These are phyloP conservation scores for Ctenochaetus hawaiiensis DNA, from an alignment of 2,797 vertebrate genomes.

Conservation along the genomic window DNA sequence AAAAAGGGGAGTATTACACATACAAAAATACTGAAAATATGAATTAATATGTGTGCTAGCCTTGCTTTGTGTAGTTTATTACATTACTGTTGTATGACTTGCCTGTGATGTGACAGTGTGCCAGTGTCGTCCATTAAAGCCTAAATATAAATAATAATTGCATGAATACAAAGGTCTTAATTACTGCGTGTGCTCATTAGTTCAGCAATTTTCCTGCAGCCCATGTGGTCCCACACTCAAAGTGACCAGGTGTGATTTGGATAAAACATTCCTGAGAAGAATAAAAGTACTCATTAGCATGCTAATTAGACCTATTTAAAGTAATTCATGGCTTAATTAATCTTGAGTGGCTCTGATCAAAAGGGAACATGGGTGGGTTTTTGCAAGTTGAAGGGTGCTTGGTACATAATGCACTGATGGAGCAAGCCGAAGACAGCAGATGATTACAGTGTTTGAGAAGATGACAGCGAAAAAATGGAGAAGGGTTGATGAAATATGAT, in stretches of 20 bases:
- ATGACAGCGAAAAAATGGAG: conserved; percentile 24
- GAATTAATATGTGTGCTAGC: too few species aligned
- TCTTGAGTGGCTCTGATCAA: conserved; percentile 69
- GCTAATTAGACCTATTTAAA: conserved; percentile 63
- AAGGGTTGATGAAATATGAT: conserved; percentile 35
- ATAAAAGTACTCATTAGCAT: conserved; percentile 48
- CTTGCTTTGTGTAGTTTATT: too few species aligned
- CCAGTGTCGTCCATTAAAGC: neutral
- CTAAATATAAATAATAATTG: conserved; percentile 33
- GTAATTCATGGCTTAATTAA: conserved; percentile 63
- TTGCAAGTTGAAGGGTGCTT: conserved; percentile 42
- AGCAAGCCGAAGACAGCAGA: conserved; percentile 22
- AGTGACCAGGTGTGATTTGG: conserved; percentile 61
- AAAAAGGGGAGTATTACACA: too few species aligned
- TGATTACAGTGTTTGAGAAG: conserved; percentile 33
- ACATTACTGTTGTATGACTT: neutral
- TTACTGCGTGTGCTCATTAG: conserved; percentile 44
- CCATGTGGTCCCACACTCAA: conserved; percentile 12
- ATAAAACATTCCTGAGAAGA: conserved; percentile 38
- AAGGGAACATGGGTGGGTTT: conserved; percentile 44
- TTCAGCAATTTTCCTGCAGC: neutral
- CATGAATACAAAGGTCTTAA: conserved; percentile 22
- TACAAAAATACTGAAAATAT: too few species aligned
- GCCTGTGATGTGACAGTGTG: neutral
- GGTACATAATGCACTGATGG: conserved; percentile 21